Conservation (phyloP, 2,797 vertebrate species). For the Squalus acanthias region DNA sequence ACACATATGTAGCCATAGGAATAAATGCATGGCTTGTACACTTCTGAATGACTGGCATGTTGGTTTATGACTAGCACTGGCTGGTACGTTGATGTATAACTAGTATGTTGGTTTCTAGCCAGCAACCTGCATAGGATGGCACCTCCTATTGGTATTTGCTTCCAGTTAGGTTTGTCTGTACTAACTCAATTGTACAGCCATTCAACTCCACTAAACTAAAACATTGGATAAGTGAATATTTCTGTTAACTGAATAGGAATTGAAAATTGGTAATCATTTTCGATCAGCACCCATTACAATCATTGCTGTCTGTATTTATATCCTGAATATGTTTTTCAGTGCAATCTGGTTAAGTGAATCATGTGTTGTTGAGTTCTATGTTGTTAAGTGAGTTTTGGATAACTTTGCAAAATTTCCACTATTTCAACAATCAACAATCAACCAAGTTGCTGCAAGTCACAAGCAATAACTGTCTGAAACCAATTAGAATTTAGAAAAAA, state of each 20-base stretch:
- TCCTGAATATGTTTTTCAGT: background rate
- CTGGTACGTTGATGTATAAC: background rate
- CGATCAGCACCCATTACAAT: background rate
- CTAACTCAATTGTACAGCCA: background rate
- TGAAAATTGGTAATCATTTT: background rate
- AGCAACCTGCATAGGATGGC: background rate
- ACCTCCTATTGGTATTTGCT: background rate
- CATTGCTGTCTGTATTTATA: background rate
- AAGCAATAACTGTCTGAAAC: background rate
- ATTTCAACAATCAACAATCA: conserved; percentile 1
- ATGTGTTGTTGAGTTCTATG: background rate
- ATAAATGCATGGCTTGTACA: background rate
- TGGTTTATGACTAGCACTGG: background rate
- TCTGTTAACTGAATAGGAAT: background rate
- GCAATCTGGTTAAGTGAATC: background rate
- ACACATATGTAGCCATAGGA: background rate
- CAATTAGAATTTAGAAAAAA: background rate
- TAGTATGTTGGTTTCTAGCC: background rate
- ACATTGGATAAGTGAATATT: background rate
- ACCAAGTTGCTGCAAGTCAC: background rate
- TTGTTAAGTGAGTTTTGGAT: background rate
- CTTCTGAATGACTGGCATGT: background rate
- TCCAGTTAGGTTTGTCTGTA: background rate
- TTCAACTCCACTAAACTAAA: background rate
- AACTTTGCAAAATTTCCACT: background rate